These are phyloP conservation scores for Heterochromis multidens DNA, from an alignment of 2,113 vertebrate species.

Conservation along the genomic window DNA sequence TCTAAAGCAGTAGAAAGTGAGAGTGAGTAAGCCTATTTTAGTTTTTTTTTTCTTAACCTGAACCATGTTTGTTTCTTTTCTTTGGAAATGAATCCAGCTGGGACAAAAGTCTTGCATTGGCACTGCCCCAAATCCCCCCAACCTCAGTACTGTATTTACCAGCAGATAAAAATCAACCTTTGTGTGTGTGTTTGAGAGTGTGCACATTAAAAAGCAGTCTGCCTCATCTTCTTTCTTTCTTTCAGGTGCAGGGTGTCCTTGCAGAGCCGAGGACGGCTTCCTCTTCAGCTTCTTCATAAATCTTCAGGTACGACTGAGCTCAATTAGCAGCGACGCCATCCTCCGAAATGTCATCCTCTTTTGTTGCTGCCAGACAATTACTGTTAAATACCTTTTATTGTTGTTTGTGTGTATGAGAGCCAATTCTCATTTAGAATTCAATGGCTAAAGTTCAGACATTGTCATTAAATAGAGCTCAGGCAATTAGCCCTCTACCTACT, in stretches of 20 bases:
- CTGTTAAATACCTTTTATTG: slow-evolving; percentile 46
- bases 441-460: slow-evolving; percentile 16
- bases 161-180: slow-evolving; percentile 6
- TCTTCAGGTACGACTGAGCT: slow-evolving; percentile 30
- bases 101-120: neutral
- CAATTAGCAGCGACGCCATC: slow-evolving; percentile 44
- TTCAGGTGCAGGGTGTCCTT: slow-evolving; percentile 20
- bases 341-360: slow-evolving; percentile 41
- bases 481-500: slow-evolving; percentile 11
- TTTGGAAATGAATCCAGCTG: neutral
- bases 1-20: neutral
- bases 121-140: neutral
- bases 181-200: neutral
- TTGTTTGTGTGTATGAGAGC: slow-evolving; percentile 32
- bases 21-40: neutral
- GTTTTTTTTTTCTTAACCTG: neutral
- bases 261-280: slow-evolving; percentile 17
- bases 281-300: slow-evolving; percentile 24
- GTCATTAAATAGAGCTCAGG: slow-evolving; percentile 23
- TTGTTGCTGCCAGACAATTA: slow-evolving; percentile 46
- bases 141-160: neutral
- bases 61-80: neutral
- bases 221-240: neutral
- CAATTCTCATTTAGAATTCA: slow-evolving; percentile 23
- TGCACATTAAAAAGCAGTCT: neutral